Evolutionary conservation across 2,797 vertebrate species (phyloP), one percentile per base, ranked within the genome.

Genomic region (Menidia menidia): DNA sequence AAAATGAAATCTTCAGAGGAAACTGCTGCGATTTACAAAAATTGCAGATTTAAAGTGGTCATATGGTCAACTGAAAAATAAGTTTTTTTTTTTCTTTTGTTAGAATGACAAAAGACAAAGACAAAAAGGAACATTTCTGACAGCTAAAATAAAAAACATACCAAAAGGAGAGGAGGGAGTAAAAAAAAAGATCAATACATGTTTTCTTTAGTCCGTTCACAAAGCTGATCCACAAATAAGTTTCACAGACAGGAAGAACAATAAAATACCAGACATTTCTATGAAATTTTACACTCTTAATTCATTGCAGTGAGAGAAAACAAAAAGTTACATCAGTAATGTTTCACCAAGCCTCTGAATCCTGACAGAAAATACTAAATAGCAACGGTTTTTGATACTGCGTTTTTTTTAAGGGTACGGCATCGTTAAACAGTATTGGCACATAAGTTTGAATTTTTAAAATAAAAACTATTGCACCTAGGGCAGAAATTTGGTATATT

Each of bases 11-110:
- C 71, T 72, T 81, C 44, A 72, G 73, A 82, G 78, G 73, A 83
- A 83, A 76, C 77, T 19, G 25, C 83, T 73, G 78, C 78, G 83
- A 78, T 83, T 89, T 84, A 70, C 59, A 80, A 74, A 71, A 83
- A 80, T 66, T 73, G 56, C 62, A 39, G 64, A 85, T 67, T 77
- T 71, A 64, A 81, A 86, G 73, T 35, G 48, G 52, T 81, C 42
- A 72, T 18, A 1, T 74, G 74, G 44, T 68, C 16, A 57, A 65
- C 50, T 66, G 44, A 57, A 64, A 64, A 64, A 74, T 39, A 69
- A 64, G 48, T 55, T 35, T 18, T 44, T 32, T 56, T 64, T 2
- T 55, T 62, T 2, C 10, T 52, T 41, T 71, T 79, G 69, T 56
- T 3, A 60, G 14, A 62, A 52, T 25, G 25, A 25, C 35, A 60